Percentiles rank a stretch among this genome's conserved stretches.
phyloP scores from a whole-genome alignment of 2,113 vertebrate species.

The Beaufortia kweichowensis region DNA sequence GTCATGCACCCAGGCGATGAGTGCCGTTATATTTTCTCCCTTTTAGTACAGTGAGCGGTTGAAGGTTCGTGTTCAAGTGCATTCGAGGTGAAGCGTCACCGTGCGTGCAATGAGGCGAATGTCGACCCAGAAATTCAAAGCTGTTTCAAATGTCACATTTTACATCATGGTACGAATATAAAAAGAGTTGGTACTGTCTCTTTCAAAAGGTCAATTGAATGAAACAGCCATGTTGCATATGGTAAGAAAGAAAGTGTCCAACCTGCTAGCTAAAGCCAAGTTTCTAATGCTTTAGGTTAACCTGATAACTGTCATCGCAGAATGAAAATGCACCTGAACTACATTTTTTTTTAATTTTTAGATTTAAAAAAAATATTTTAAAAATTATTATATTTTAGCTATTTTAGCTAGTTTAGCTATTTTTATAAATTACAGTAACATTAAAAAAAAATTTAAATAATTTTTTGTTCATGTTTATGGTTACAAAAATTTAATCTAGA shows the following conservation, averaged over 20 bases:
- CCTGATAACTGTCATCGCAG: too few species aligned
- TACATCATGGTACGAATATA: background rate
- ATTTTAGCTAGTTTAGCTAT: too few species aligned
- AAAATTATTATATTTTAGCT: too few species aligned
- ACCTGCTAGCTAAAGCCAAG: background rate
- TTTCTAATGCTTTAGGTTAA: too few species aligned
- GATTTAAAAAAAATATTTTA: too few species aligned
- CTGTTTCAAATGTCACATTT: slow-evolving; percentile 27
- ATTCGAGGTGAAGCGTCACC: slow-evolving; percentile 8
- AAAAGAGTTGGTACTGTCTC: background rate
- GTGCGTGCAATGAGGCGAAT: background rate
- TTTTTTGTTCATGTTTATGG: too few species aligned
- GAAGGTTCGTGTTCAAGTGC: slow-evolving; percentile 14
- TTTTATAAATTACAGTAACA: too few species aligned
- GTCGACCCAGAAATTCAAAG: slow-evolving; percentile 28
- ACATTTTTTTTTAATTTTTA: too few species aligned
- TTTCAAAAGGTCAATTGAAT: slow-evolving; percentile 16
- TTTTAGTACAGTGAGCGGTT: slow-evolving; percentile 1
- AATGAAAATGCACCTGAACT: too few species aligned
- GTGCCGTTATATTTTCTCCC: slow-evolving; percentile 17
- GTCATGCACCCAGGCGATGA: slow-evolving; percentile 26
- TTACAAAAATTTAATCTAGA: too few species aligned
- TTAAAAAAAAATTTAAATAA: too few species aligned
- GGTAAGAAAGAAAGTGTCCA: background rate
- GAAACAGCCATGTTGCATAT: slow-evolving; percentile 1